A percentile compares a stretch with the other conserved stretches of the same genome.
Conservation (phyloP, 2,113 vertebrate species). For the Heliornis fulica region DNA sequence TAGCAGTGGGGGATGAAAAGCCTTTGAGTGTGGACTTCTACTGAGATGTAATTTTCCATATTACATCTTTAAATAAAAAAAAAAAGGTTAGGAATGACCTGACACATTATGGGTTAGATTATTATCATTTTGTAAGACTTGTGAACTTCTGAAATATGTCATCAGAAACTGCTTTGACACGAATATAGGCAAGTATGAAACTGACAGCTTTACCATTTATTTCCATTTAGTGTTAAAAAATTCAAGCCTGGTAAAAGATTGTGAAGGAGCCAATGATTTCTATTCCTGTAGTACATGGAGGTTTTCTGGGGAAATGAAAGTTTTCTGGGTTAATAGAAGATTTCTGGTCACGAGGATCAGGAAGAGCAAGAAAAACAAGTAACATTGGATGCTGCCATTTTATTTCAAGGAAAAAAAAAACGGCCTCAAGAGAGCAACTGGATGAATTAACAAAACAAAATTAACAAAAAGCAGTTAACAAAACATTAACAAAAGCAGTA, state of each 20-base stretch:
- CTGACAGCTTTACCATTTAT: background rate
- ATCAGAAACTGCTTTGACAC: background rate
- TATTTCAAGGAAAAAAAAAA: background rate
- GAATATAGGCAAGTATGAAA: background rate
- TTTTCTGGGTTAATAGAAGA: background rate
- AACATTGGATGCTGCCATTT: background rate
- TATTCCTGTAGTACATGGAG: background rate
- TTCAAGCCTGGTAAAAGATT: background rate
- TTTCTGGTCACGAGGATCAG: background rate
- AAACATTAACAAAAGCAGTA: background rate
- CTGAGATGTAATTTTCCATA: slow-evolving; percentile 11
- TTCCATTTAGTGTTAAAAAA: background rate
- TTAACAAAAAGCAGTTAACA: too few species aligned
- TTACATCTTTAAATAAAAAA: background rate
- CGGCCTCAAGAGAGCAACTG: background rate
- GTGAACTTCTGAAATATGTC: slow-evolving; percentile 28
- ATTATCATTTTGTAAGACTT: slow-evolving; percentile 36
- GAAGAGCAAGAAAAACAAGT: background rate
- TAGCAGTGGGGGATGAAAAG: slow-evolving; percentile 1
- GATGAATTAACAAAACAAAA: too few species aligned
- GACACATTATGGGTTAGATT: slow-evolving; percentile 24
- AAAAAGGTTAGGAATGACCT: background rate
- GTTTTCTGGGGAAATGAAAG: background rate
- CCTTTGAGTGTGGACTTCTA: background rate
- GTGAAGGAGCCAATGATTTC: background rate